phyloP scores from a whole-genome alignment of 2,888 invertebrate species.

The Mycalesis mineus region DNA sequence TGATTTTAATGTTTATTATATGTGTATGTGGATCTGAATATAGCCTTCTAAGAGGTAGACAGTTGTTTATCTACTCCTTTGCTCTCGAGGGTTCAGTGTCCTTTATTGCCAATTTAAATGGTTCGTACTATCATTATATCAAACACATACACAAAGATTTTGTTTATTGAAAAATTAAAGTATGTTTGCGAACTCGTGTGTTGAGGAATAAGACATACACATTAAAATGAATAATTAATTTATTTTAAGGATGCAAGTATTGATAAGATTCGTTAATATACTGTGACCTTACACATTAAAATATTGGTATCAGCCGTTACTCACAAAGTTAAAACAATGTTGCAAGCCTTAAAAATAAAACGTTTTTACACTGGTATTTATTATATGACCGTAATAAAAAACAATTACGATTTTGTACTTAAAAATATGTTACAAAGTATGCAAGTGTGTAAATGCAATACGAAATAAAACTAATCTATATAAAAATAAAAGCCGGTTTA shows the following conservation, averaged over 20 bases:
- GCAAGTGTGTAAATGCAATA: conserved; percentile 23
- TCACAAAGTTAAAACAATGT: conserved; percentile 32
- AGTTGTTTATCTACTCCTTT: too few species aligned
- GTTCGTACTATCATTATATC: too few species aligned
- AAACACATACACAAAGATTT: too few species aligned
- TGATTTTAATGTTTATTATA: too few species aligned
- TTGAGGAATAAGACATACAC: neutral
- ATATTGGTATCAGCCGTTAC: conserved; percentile 70
- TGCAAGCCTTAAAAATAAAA: conserved; percentile 38
- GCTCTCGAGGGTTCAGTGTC: too few species aligned
- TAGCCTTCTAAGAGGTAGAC: too few species aligned
- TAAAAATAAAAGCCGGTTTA: neutral
- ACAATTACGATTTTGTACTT: conserved; percentile 58
- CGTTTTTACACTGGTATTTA: conserved; percentile 58
- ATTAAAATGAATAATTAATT: conserved; percentile 24
- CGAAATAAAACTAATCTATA: conserved; percentile 1
- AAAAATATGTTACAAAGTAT: conserved; percentile 33
- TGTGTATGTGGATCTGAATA: too few species aligned
- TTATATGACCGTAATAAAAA: conserved; percentile 36
- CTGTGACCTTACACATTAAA: conserved; percentile 58
- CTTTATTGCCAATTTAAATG: too few species aligned
- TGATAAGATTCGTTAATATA: conserved; percentile 43
- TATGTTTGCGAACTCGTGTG: too few species aligned
- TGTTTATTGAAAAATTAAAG: too few species aligned
- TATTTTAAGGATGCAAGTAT: conserved; percentile 37